Conservation (phyloP, 1,140 invertebrate genomes). For the Pomacea maculata region DNA sequence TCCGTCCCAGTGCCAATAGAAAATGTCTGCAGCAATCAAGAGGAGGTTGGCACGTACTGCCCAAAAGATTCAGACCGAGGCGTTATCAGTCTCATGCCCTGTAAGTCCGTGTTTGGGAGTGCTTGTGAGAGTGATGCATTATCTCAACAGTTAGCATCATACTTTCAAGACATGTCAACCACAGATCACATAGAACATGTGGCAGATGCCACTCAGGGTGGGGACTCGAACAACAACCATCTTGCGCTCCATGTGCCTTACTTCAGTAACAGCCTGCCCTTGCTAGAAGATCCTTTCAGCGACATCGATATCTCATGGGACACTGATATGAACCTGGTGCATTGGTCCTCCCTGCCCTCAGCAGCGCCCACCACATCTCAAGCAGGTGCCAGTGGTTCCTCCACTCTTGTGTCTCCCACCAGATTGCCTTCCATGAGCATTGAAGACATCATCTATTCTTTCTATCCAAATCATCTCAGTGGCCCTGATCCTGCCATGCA, state of each 20-base stretch:
- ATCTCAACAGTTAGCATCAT: not conserved
- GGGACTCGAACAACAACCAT: conserved; percentile 21
- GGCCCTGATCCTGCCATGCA: conserved; percentile 22
- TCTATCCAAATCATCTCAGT: conserved; percentile 34
- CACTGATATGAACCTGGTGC: not conserved
- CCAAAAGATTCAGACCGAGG: not conserved
- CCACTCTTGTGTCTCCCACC: conserved; percentile 64
- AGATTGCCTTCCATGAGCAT: conserved; percentile 73
- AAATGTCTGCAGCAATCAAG: not conserved
- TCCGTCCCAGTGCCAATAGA: conserved; percentile 14
- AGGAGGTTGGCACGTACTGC: not conserved
- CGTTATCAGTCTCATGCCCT: conserved; percentile 18
- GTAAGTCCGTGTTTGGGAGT: conserved; percentile 2
- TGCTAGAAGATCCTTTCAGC: not conserved
- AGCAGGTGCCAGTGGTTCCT: conserved; percentile 38
- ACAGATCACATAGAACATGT: not conserved
- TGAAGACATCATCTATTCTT: conserved; percentile 74
- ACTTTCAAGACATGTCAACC: not conserved
- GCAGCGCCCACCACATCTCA: conserved; percentile 16
- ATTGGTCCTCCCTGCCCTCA: conserved; percentile 8
- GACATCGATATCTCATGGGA: not conserved
- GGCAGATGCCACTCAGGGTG: not conserved
- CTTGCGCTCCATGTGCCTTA: conserved; percentile 15
- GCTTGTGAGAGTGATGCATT: not conserved
- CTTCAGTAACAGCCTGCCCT: not conserved